Evolutionary conservation across 1,140 invertebrate genomes (phyloP), one percentile per base, ranked within the genome.

Genomic region (Subanguina moxae): DNA sequence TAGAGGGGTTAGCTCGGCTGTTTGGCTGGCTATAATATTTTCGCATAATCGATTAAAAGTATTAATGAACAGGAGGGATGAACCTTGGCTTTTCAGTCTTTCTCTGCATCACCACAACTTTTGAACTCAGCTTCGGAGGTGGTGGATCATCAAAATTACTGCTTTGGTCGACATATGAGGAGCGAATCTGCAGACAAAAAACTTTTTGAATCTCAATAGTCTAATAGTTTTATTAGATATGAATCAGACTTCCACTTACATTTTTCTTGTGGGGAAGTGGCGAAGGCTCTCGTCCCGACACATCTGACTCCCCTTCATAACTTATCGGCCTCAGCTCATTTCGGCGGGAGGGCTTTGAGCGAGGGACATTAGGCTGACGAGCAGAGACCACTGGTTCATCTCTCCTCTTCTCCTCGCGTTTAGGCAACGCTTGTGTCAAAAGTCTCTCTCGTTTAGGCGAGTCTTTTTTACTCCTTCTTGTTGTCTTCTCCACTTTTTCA

Each of bases 81-180:
- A 25, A 61, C 58, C 58, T 61, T 61, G n/a, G 19, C 19, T 61
- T 21, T 25, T 61, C 58, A 19, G n/a, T 3, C n/a, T 32, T 43
- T 61, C 58, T 19, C 5, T 28, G 62, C 62, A 61, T 64, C 21
- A 64, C 62, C n/a, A 64, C 62, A 7, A 64, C 57, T 64, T 64
- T 56, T n/a, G 62, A 64, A 21, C 38, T 48, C n/a, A 64, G 32
- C 25, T 28, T 27, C 7, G 62, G 62, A 38, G 32, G 32, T 5
- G 48, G 48, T 19, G 62, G 17, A 21, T 59, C 42, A 38, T 21
- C 45, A 8, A n/a, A 21, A 21, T 52, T 19, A 8, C n/a, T 21
- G n/a, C 1, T 58, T 64, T 56, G 62, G 3, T 3, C 62, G 8
- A 64, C 61, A 27, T 65, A 62, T 64, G 43, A 3, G 7, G 62